phyloP scores from a whole-genome alignment of 2,888 invertebrate species.

The Drepana falcataria region DNA sequence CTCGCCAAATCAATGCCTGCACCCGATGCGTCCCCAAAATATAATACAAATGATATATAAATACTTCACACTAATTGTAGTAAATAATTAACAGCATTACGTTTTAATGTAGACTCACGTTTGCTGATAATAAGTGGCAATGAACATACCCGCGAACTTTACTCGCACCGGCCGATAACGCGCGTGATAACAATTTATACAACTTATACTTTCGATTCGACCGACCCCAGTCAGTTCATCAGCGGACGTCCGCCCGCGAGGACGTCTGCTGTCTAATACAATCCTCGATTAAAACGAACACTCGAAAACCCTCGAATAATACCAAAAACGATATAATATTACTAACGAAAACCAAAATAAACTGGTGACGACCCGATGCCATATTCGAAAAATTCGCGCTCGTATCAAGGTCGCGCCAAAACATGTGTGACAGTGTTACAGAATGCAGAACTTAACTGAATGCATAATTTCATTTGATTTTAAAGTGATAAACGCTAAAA shows the following conservation, averaged over 20 bases:
- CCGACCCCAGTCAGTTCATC: conserved; percentile 51
- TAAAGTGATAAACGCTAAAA: conserved; percentile 42
- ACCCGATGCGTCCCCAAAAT: no score
- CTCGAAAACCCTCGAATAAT: conserved; percentile 37
- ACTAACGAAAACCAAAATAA: conserved; percentile 11
- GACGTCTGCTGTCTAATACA: conserved; percentile 53
- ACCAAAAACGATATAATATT: conserved; percentile 27
- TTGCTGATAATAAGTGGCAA: conserved; percentile 23
- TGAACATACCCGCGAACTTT: conserved; percentile 33
- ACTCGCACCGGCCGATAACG: conserved; percentile 38
- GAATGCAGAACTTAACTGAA: conserved; percentile 41
- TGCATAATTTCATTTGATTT: conserved; percentile 63
- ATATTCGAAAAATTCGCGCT: conserved; percentile 13
- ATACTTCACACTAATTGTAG: no score
- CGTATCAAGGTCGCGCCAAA: conserved; percentile 28
- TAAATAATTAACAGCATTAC: no score
- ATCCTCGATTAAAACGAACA: conserved; percentile 31
- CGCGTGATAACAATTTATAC: conserved; percentile 40
- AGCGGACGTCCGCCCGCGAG: conserved; percentile 51
- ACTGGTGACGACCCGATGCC: conserved; percentile 16
- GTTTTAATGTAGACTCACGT: no score
- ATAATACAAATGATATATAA: no score
- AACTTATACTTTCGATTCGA: conserved; percentile 12
- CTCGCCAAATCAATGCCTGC: no score
- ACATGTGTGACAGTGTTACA: conserved; percentile 28